A percentile compares a stretch with the other conserved stretches of the same genome.
These are phyloP conservation scores for Pimephales promelas DNA, from an alignment of 2,113 vertebrate genomes.

Conservation along the genomic window DNA sequence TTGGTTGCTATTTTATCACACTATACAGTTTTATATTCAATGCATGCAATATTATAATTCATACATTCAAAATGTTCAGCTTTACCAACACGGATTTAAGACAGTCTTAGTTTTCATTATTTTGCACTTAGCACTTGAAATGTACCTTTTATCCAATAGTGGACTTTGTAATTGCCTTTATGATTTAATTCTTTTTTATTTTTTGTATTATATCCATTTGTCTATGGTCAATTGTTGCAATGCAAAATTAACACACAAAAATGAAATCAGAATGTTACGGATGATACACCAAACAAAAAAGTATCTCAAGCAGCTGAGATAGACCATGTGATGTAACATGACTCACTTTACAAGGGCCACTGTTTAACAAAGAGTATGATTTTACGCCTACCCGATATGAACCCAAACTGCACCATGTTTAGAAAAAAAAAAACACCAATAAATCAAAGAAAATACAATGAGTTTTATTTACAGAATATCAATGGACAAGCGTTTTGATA, in stretches of 20 bases:
- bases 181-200: no score
- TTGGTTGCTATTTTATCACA: conserved; percentile 21
- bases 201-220: conserved; percentile 9
- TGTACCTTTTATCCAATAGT: not conserved
- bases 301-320: not conserved
- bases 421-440: conserved; percentile 23
- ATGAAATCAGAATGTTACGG: not conserved
- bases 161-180: conserved; percentile 1
- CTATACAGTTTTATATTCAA: conserved; percentile 13
- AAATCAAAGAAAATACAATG: conserved; percentile 62
- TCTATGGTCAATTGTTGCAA: not conserved
- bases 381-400: not conserved
- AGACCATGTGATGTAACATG: not conserved
- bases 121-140: conserved; percentile 17
- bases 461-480: conserved; percentile 74
- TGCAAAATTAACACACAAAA: not conserved
- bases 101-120: not conserved
- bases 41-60: conserved; percentile 25
- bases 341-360: not conserved
- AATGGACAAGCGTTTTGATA: conserved; percentile 69
- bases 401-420: not conserved
- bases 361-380: not conserved
- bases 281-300: not conserved
- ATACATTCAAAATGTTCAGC: conserved; percentile 9
- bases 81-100: not conserved